Conservation (phyloP, 2,113 vertebrate genomes). For the Notiomystis cincta region DNA sequence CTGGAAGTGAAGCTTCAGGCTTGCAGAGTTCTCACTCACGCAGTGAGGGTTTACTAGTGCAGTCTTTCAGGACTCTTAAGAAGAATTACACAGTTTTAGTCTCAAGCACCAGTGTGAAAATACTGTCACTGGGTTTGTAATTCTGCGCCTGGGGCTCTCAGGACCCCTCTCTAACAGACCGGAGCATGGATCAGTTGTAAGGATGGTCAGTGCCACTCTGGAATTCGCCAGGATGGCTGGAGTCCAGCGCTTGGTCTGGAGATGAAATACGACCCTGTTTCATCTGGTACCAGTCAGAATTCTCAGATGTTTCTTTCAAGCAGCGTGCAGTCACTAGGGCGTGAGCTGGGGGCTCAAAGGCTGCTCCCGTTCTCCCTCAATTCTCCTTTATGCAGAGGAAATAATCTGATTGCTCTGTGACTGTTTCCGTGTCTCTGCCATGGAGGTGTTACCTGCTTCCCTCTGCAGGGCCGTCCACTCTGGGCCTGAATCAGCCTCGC, state of each 20-base stretch:
- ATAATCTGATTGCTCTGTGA: accelerated
- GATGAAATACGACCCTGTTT: background rate
- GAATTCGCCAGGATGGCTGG: accelerated
- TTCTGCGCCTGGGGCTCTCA: background rate
- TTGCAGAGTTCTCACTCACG: background rate
- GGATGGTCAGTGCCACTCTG: background rate
- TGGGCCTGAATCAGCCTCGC: background rate
- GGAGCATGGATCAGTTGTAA: accelerated
- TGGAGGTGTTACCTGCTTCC: background rate
- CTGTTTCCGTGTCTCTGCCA: background rate
- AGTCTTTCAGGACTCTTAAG: background rate
- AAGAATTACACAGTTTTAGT: background rate
- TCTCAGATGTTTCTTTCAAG: background rate
- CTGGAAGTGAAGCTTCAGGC: background rate
- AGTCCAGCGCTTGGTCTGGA: background rate
- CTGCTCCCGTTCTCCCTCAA: background rate
- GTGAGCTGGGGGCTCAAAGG: background rate
- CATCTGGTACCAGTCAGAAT: background rate
- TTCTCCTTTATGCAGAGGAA: background rate
- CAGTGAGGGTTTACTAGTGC: background rate
- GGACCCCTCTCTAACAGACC: background rate
- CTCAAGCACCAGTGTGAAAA: background rate
- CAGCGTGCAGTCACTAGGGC: too few species aligned
- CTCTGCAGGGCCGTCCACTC: background rate
- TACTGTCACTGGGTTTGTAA: background rate